Evolutionary conservation across 2,113 vertebrate species (phyloP).

Genomic region (Meles meles): DNA sequence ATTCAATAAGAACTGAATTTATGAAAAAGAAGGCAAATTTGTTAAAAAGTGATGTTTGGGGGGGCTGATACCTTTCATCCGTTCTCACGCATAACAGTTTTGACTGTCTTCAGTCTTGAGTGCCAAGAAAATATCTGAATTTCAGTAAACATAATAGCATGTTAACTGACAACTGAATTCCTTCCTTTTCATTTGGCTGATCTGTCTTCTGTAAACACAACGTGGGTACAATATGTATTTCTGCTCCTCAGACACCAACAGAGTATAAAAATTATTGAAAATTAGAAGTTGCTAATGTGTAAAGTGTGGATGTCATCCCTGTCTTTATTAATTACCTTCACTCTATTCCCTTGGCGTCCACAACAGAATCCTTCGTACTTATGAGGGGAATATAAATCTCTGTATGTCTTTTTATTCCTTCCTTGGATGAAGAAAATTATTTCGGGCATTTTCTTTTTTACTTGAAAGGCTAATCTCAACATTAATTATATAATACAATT

Average conservation of each 20-base stretch:
- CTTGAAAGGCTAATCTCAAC: not conserved
- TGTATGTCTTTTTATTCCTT: not conserved
- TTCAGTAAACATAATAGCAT: not conserved
- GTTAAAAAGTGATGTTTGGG: not conserved
- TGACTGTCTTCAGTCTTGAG: not conserved
- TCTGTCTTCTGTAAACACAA: not conserved
- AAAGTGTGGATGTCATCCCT: not conserved
- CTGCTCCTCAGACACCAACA: not conserved
- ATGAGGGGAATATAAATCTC: not conserved
- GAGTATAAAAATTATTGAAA: not conserved
- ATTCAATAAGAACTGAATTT: not conserved
- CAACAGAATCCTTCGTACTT: not conserved
- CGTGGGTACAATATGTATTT: not conserved
- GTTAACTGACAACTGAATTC: not conserved
- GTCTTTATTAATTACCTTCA: not conserved
- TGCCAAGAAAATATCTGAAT: not conserved
- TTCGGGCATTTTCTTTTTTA: conserved; percentile 29
- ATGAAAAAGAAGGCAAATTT: not conserved
- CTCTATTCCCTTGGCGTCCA: not conserved
- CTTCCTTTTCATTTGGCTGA: not conserved
- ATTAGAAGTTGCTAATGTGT: not conserved
- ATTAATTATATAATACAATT: not conserved
- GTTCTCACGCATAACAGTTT: not conserved
- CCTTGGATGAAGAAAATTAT: not conserved
- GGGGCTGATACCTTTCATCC: not conserved